phyloP scores from a whole-genome alignment of 2,113 vertebrate species.

The Penelope pileata region DNA sequence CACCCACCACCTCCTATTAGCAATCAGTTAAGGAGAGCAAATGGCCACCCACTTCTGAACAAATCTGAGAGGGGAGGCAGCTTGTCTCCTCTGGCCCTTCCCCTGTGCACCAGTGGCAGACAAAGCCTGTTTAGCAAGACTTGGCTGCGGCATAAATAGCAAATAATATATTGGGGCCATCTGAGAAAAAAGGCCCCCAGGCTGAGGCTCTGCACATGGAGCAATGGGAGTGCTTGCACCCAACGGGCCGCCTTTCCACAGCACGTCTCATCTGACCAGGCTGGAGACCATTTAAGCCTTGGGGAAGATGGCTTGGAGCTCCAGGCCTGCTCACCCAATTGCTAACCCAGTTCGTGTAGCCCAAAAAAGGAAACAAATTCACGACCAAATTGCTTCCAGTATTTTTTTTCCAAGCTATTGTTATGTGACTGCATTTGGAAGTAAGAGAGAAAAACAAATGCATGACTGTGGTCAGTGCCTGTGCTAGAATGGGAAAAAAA shows the following conservation, averaged over 20 bases:
- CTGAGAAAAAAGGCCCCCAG: not conserved
- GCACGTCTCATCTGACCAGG: not conserved
- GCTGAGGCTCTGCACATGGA: not conserved
- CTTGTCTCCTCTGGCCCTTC: not conserved
- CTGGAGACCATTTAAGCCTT: not conserved
- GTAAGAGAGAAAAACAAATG: slow-evolving; percentile 26
- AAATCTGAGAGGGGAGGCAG: not conserved
- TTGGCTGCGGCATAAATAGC: not conserved
- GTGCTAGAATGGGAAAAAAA: not conserved
- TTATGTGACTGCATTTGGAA: slow-evolving; percentile 59
- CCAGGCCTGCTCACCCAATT: not conserved
- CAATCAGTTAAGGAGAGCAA: slow-evolving; percentile 28
- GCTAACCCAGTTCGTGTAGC: not conserved
- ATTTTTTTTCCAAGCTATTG: slow-evolving; percentile 51
- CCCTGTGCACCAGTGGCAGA: not conserved
- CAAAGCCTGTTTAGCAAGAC: not conserved
- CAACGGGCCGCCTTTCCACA: not conserved
- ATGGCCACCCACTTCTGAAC: slow-evolving; percentile 2
- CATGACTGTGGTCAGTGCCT: slow-evolving; percentile 48
- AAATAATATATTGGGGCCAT: not conserved
- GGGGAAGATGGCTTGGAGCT: not conserved
- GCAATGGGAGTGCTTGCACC: not conserved
- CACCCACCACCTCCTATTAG: slow-evolving; percentile 21
- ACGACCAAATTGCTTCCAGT: slow-evolving; percentile 18
- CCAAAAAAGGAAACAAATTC: slow-evolving; percentile 67